Evolutionary conservation across 2,113 vertebrate genomes (phyloP).

Genomic region (Tautogolabrus adspersus): DNA sequence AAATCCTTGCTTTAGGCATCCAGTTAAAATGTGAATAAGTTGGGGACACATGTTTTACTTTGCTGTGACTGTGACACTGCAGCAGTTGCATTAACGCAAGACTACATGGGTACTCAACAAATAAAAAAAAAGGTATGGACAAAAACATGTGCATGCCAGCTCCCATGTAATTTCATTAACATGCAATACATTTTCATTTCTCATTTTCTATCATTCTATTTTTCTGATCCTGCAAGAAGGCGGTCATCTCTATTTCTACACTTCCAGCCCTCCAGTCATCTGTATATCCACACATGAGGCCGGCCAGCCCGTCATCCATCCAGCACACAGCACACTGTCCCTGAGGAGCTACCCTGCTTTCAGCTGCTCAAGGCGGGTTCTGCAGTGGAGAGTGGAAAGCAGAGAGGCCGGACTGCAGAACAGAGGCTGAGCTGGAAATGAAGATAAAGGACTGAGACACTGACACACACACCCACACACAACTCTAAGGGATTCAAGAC

Average conservation of each 20-base stretch:
- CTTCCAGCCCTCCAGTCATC: slow-evolving; percentile 47
- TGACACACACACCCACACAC: not conserved
- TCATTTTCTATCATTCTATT: not conserved
- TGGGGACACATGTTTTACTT: too few relatives aligned
- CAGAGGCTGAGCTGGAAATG: slow-evolving; percentile 27
- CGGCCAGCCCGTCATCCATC: slow-evolving; percentile 65
- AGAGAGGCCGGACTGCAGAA: slow-evolving; percentile 54
- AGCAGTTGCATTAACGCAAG: too few relatives aligned
- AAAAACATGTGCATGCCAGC: not conserved
- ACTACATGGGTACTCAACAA: too few relatives aligned
- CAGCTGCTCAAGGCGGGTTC: slow-evolving; percentile 62
- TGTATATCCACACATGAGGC: slow-evolving; percentile 54
- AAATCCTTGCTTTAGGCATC: too few relatives aligned
- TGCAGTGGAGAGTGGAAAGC: slow-evolving; percentile 56
- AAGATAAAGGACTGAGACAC: slow-evolving; percentile 40
- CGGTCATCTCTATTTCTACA: slow-evolving; percentile 36
- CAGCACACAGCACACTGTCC: slow-evolving; percentile 64
- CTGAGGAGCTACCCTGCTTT: slow-evolving; percentile 81
- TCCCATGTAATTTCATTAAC: not conserved
- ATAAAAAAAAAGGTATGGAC: not conserved
- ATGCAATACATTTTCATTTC: not conserved
- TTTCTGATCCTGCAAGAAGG: slow-evolving; percentile 33
- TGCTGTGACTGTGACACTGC: too few relatives aligned
- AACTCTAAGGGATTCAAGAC: not conserved
- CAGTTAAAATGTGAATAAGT: too few relatives aligned